A percentile compares a stretch with the other conserved stretches of the same genome.
phyloP scores from a whole-genome alignment of 2,888 invertebrate genomes.

The Tetropium fuscum region DNA sequence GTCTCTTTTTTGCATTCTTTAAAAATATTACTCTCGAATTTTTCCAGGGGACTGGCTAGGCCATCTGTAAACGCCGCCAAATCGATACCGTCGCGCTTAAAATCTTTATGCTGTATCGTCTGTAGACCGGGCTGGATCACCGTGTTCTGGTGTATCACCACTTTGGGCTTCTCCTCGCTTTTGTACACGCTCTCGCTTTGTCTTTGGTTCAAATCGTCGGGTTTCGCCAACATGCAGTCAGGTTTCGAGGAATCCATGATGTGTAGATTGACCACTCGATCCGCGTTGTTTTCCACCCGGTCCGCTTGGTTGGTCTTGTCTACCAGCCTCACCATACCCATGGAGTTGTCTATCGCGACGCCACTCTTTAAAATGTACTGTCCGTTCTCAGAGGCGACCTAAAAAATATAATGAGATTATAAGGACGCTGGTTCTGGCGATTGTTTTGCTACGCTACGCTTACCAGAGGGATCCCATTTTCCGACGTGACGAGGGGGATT shows the following conservation, averaged over 20 bases:
- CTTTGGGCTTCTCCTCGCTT: conserved; percentile 34
- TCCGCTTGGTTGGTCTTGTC: conserved; percentile 46
- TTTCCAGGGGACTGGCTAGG: conserved; percentile 23
- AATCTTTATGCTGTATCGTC: conserved; percentile 5
- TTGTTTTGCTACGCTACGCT: background rate
- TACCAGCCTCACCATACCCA: conserved; percentile 51
- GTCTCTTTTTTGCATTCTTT: conserved; percentile 44
- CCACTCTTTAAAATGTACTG: conserved; percentile 55
- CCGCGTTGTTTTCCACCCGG: conserved; percentile 37
- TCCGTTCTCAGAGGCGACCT: conserved; percentile 51
- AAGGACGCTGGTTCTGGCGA: too few species aligned
- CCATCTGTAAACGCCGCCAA: conserved; percentile 33
- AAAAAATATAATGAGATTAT: too few species aligned
- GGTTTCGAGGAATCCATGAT: conserved; percentile 52
- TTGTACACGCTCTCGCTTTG: conserved; percentile 21
- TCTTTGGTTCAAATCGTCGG: conserved; percentile 36
- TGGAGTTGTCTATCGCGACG: conserved; percentile 48
- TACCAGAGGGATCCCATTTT: conserved; percentile 38
- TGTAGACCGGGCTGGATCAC: conserved; percentile 35
- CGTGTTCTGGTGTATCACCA: conserved; percentile 51
- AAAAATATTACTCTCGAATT: conserved; percentile 35
- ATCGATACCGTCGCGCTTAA: conserved; percentile 32
- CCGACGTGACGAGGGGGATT: conserved; percentile 49
- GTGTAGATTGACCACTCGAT: conserved; percentile 54
- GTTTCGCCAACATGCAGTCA: conserved; percentile 51